Base-by-base conservation (phyloP, 2,888 invertebrate genomes). In the Nasonia oneida region DNA sequence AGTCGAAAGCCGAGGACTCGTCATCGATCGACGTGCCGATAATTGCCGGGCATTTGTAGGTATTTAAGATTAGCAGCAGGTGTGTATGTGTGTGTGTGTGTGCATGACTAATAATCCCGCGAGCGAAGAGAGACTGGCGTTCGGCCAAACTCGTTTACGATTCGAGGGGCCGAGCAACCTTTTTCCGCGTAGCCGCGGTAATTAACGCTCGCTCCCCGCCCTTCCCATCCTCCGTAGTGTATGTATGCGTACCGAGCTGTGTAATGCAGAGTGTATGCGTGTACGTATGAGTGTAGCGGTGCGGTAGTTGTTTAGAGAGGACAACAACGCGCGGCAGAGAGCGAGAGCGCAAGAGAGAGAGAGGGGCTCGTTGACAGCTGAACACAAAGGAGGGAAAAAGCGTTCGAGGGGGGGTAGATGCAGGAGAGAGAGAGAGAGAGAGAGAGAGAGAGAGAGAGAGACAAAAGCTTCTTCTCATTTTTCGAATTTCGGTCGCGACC, bases 401-500 rank as follows among this genome's bases (percentile, higher is more conserved):
- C 47, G 14, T n/a, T 70, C 14, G 23, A 10, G 57, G 14, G 57
- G 14, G 67, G 33, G 64, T n/a, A 47, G 67, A 73, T 64, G 71
- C 57, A 42, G 81, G 78, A 53, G 78, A 83, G 75, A 61, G 70
- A 83, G 64, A 79, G 64, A 82, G 78, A 53, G 78, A 83, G 75
- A 61, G 64, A 83, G 64, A 79, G 64, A 82, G 23, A 23, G 78
- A 53, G 78, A 83, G 75, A 61, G 64, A 83, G 64, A 79, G 64
- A 82, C 80, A 82, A 80, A 88, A 83, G 87, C 81, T 81, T 86
- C 87, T 86, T 86, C 88, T 86, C 81, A 82, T 88, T 85, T 89
- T 89, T 89, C 84, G 88, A 89, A 90, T 88, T 89, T 90, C 88
- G 90, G 88, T 90, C 90, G 89, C 89, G 90, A 90, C 90, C 91